Evolutionary conservation across 1,140 invertebrate species (phyloP).

Genomic region (Zeugodacus cucurbitae): DNA sequence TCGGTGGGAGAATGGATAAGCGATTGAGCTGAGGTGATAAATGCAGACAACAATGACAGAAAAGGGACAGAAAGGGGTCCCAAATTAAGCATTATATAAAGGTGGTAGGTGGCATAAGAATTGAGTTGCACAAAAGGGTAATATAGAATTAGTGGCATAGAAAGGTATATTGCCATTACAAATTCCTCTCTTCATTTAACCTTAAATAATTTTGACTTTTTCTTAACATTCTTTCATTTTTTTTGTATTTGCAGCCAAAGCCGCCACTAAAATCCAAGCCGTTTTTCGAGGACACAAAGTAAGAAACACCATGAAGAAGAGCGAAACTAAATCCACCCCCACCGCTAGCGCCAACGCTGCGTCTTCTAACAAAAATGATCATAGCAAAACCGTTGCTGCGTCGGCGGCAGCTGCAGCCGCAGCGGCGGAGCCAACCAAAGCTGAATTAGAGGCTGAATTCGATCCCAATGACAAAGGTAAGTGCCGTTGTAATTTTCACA

Average conservation of each 20-base stretch:
- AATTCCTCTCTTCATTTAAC: background rate
- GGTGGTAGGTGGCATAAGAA: background rate
- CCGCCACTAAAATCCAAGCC: slow-evolving; percentile 78
- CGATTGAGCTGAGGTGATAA: no score
- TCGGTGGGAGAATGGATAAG: no score
- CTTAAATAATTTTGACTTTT: background rate
- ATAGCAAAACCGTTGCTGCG: slow-evolving; percentile 42
- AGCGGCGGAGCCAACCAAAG: slow-evolving; percentile 73
- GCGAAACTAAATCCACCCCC: slow-evolving; percentile 61
- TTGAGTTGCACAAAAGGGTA: background rate
- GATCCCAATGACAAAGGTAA: slow-evolving; percentile 80
- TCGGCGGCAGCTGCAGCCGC: slow-evolving; percentile 52
- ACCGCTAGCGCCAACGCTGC: slow-evolving; percentile 62
- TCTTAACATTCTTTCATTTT: background rate
- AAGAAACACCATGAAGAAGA: slow-evolving; percentile 72
- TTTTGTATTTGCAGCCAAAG: slow-evolving; percentile 66
- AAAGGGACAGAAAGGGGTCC: no score
- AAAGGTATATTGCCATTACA: background rate
- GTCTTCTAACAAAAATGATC: slow-evolving; percentile 45
- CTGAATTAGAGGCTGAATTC: slow-evolving; percentile 81
- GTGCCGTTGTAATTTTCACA: slow-evolving; percentile 41
- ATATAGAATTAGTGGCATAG: no score
- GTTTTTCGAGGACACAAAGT: slow-evolving; percentile 77
- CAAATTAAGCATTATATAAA: background rate
- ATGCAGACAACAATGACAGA: no score